Evolutionary conservation across 2,797 vertebrate genomes (phyloP).

Genomic region (Cheirogaleus major): DNA sequence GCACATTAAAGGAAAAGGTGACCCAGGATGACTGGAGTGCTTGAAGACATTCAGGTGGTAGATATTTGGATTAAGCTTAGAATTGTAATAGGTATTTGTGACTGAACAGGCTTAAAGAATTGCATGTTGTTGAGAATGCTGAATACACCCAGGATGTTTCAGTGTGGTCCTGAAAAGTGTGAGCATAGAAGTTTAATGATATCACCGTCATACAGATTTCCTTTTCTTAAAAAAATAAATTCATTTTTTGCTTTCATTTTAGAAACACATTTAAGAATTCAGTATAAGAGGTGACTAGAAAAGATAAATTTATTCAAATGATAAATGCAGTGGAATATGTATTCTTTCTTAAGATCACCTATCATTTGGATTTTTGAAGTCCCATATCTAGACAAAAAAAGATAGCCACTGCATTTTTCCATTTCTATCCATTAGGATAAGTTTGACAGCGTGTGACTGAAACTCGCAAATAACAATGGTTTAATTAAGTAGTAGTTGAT

Average conservation of each 20-base stretch:
- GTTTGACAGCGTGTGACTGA: background rate
- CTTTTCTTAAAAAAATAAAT: background rate
- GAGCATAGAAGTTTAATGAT: background rate
- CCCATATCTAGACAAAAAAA: background rate
- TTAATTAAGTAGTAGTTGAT: background rate
- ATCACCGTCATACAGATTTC: background rate
- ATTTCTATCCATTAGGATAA: background rate
- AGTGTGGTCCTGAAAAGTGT: background rate
- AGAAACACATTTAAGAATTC: background rate
- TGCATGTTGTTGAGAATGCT: background rate
- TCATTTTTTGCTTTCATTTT: background rate
- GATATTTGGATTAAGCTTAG: background rate
- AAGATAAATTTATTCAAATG: conserved; percentile 18
- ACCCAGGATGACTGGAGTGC: background rate
- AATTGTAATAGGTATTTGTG: background rate
- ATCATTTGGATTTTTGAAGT: background rate
- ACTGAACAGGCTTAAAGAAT: background rate
- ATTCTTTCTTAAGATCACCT: background rate
- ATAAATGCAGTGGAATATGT: background rate
- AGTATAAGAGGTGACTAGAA: background rate
- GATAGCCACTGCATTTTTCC: background rate
- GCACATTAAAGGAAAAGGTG: background rate
- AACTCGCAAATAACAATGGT: background rate
- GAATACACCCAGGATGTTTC: background rate
- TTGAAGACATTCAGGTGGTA: background rate